Conservation (phyloP, 1,140 invertebrate species). For the Lucilia cuprina region DNA sequence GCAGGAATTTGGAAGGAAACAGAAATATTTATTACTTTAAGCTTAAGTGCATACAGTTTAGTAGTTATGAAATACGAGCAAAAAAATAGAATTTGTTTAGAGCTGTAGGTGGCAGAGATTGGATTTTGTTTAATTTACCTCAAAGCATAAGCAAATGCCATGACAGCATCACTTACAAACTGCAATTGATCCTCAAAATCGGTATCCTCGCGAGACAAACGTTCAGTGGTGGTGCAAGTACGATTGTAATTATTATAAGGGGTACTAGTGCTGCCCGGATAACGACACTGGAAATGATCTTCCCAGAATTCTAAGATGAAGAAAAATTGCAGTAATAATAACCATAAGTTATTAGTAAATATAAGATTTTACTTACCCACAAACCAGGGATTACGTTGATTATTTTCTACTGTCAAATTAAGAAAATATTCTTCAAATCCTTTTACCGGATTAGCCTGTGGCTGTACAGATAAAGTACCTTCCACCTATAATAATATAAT, state of each 20-base stretch:
- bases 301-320: constrained; percentile 86
- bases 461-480: constrained; percentile 90
- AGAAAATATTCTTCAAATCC: constrained; percentile 92
- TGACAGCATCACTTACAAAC: constrained; percentile 91
- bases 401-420: constrained; percentile 82
- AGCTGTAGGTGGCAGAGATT: no score
- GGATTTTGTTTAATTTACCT: constrained; percentile 70
- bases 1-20: constrained; percentile 33
- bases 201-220: constrained; percentile 76
- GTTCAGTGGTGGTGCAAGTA: constrained; percentile 75
- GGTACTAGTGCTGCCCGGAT: constrained; percentile 77
- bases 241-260: constrained; percentile 82
- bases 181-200: constrained; percentile 89
- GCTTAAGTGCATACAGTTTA: no score
- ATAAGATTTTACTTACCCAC: constrained; percentile 71
- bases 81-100: no score
- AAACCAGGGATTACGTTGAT: constrained; percentile 92
- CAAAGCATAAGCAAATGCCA: constrained; percentile 89
- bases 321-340: no score
- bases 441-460: constrained; percentile 83
- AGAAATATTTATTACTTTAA: constrained; percentile 19
- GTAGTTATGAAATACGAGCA: no score
- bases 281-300: constrained; percentile 85
- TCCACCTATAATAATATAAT: constrained; percentile 66
- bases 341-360: no score